A percentile compares a stretch with the other conserved stretches of the same genome.
Evolutionary conservation across 2,113 vertebrate species (phyloP).

Genomic region (Eidolon helvum): DNA sequence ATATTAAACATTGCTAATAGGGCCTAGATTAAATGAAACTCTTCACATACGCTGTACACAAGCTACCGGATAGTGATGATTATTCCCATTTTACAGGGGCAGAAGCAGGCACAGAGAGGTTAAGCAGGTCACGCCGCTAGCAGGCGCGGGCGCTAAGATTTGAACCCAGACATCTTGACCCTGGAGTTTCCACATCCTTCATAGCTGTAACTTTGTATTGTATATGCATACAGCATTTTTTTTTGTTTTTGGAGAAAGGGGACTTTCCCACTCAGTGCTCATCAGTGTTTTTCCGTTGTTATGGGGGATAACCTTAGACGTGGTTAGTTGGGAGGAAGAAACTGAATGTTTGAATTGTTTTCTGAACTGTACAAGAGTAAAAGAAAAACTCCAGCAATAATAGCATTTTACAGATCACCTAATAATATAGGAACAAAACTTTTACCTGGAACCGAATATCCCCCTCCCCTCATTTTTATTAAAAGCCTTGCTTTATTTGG

Average conservation of each 20-base stretch:
- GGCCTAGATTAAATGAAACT: not conserved
- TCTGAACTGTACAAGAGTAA: not conserved
- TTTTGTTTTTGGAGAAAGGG: not conserved
- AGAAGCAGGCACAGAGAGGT: not conserved
- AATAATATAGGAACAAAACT: not conserved
- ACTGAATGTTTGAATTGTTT: not conserved
- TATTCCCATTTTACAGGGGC: not conserved
- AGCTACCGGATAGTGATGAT: not conserved
- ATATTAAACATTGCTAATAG: not conserved
- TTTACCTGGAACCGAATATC: not conserved
- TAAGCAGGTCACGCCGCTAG: not conserved
- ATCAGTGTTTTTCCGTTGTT: not conserved
- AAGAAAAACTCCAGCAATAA: not conserved
- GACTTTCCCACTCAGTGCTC: not conserved
- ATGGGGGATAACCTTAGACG: not conserved
- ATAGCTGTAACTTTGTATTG: not conserved
- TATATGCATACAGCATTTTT: not conserved
- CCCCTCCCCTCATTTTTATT: constrained; percentile 18
- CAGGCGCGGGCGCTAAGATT: not conserved
- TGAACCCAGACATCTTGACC: not conserved
- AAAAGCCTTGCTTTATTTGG: constrained; percentile 73
- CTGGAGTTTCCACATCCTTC: not conserved
- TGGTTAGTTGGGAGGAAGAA: not conserved
- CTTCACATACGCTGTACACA: not conserved
- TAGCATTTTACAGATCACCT: not conserved